phyloP scores from a whole-genome alignment of 2,797 vertebrate species.

The Arrhamphus sclerolepis region DNA sequence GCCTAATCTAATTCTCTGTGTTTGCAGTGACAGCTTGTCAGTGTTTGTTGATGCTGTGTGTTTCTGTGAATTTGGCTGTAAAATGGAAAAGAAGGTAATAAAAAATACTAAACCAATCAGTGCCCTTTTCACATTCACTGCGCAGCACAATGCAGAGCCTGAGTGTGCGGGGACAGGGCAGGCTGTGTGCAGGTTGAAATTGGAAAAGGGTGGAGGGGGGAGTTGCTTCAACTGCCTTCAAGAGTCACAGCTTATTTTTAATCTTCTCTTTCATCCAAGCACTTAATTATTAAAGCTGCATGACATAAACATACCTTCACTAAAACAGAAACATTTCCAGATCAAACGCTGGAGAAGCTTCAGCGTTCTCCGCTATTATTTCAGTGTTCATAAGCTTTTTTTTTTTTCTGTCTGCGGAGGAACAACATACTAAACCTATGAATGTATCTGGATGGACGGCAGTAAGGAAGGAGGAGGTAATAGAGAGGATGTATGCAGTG shows the following conservation, averaged over 20 bases:
- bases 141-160: constrained; percentile 29
- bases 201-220: too few species aligned
- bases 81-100: constrained; percentile 33
- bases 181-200: constrained; percentile 19
- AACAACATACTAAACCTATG: constrained; percentile 6
- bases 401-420: neutral
- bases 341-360: neutral
- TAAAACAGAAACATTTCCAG: constrained; percentile 1
- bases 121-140: constrained; percentile 35
- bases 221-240: too few species aligned
- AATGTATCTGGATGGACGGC: constrained; percentile 20
- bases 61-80: constrained; percentile 18
- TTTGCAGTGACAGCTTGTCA: constrained; percentile 22
- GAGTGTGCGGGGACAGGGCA: constrained; percentile 18
- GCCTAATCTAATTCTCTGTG: constrained; percentile 3
- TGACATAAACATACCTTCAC: neutral
- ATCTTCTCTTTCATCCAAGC: too few species aligned
- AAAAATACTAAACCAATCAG: constrained; percentile 26
- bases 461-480: constrained; percentile 6
- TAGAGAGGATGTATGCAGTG: constrained; percentile 5
- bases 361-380: neutral
- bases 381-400: neutral
- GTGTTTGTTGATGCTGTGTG: neutral
- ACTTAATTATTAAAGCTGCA: too few species aligned
- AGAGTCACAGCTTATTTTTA: too few species aligned